Percentiles rank a stretch among this genome's conserved stretches.
These are phyloP conservation scores for Hesperia comma DNA, from an alignment of 2,888 invertebrate species.

Conservation along the genomic window DNA sequence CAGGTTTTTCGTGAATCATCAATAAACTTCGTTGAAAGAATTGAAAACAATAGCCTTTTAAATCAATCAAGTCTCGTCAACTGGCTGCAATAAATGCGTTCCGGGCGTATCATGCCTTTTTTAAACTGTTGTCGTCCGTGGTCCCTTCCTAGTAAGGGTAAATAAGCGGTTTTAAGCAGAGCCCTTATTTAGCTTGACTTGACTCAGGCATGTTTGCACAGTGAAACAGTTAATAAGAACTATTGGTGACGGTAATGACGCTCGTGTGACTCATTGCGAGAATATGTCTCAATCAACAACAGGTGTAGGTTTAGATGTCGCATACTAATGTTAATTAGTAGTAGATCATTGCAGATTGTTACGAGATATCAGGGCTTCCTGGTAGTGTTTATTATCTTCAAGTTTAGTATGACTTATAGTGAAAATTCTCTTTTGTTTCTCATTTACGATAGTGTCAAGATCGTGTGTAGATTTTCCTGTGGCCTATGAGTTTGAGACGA, in stretches of 20 bases:
- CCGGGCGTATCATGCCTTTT: conserved; percentile 74
- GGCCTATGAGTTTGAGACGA: no score
- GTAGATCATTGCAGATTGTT: conserved; percentile 59
- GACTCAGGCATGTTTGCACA: conserved; percentile 66
- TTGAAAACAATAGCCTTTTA: conserved; percentile 40
- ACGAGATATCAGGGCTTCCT: conserved; percentile 40
- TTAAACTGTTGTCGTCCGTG: conserved; percentile 60
- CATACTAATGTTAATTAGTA: conserved; percentile 47
- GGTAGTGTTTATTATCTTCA: conserved; percentile 34
- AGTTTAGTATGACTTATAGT: no score
- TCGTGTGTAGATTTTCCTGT: no score
- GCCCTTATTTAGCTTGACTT: conserved; percentile 73
- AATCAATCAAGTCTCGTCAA: conserved; percentile 53
- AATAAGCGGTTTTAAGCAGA: conserved; percentile 66
- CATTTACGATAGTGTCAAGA: no score
- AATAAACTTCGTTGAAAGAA: conserved; percentile 15
- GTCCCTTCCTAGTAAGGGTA: conserved; percentile 67
- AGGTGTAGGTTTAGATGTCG: conserved; percentile 61
- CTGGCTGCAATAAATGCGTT: conserved; percentile 54
- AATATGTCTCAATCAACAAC: conserved; percentile 64
- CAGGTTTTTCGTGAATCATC: conserved; percentile 1
- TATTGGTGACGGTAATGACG: conserved; percentile 56
- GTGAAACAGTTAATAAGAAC: conserved; percentile 63
- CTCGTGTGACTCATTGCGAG: conserved; percentile 64
- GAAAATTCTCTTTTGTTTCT: no score